Base-by-base conservation (phyloP, 2,797 vertebrate genomes). In the Avahi laniger region DNA sequence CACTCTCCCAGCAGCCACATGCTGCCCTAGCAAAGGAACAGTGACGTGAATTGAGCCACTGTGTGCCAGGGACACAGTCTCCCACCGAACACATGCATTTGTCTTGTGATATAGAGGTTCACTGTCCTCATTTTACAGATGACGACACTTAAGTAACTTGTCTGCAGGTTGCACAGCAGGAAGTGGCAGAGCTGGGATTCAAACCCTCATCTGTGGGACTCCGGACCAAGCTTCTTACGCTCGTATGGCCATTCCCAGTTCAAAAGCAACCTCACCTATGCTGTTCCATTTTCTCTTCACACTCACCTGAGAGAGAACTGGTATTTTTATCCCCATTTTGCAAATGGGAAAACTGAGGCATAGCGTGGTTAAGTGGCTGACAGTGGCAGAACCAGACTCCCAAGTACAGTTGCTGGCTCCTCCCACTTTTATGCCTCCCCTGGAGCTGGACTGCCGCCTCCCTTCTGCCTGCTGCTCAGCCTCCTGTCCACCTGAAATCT, bases 121-220 rank as follows among this genome's bases (percentile, higher is more conserved):
- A 15, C 84, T 94, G 87, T 72, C 81, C 88, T 87, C 80, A 24
- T 92, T 89, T 67, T 81, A 63, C 70, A 87, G 84, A 76, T 78
- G 84, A 88, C 0, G 5, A 54, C 89, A 24, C 59, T 30, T 59
- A 63, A 93, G 79, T 33, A 48, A 63, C 54, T 80, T 46, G 9
- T 94, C 67, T 85, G 35, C 57, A 4, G 22, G 41, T 24, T 67
- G 67, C 18, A 24, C 15, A 35, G 54, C 26, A 52, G 35, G 26
- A 70, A 75, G 61, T 9, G 17, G 41, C 69, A 43, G 65, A 17
- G 61, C 12, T 0, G 4, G 28, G 54, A 52, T 54, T 78, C 92
- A n/a, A 67, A 65, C 41, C 38, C 20, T 61, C 17, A 7, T 73
- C 67, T 50, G 30, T 72, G 76, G 72, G 70, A 52, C 46, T 54